Base-by-base conservation (phyloP, 2,113 vertebrate species). In the Procavia capensis region DNA sequence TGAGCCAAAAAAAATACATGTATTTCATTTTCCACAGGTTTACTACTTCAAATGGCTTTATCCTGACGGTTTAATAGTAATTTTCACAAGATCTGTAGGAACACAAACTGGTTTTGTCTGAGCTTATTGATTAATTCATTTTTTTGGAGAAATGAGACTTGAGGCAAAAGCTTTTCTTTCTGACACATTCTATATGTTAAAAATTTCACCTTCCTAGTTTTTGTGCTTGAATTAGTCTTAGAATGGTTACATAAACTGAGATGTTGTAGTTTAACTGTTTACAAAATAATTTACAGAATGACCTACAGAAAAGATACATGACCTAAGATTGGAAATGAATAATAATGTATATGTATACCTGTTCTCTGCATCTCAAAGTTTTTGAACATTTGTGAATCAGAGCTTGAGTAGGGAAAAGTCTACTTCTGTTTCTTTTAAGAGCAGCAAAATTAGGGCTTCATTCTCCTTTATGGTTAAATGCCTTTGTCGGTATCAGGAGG, bases 61-160 rank as follows among this genome's bases (percentile, higher is more conserved):
- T 90, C 61, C 54, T 63, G 36, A 2, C 6, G 59, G 31, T 22
- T 25, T 64, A 91, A 88, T 41, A 88, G 14, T 34, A 95, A 82
- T 95, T 93, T 95, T 92, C 82, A 54, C 39, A 70, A 92, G 39
- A 88, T 41, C 45, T 82, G 25, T 70, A 92, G 57, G 34, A 85
- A 82, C 13, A 36, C 19, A 63, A 82, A 63, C 7, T n/a, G 27
- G 16, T 63, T 85, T 41, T 82, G 14, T 83, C 41, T 92, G 54
- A 66, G 11, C 47, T 81, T 93, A 94, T 59, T 81, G 87, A 90
- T 79, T 66, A 90, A 59, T 70, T 85, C 41, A n/a, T 87, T 36
- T 54, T 88, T 78, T 45, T 29, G 57, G 81, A 66, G 63, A 86
- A 90, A 61, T 78, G 64, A 63, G 19, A 70, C 83, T 91, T 78